Evolutionary conservation across 2,888 invertebrate species (phyloP), one percentile per base, ranked within the genome.

Genomic region (Diaperis boleti): DNA sequence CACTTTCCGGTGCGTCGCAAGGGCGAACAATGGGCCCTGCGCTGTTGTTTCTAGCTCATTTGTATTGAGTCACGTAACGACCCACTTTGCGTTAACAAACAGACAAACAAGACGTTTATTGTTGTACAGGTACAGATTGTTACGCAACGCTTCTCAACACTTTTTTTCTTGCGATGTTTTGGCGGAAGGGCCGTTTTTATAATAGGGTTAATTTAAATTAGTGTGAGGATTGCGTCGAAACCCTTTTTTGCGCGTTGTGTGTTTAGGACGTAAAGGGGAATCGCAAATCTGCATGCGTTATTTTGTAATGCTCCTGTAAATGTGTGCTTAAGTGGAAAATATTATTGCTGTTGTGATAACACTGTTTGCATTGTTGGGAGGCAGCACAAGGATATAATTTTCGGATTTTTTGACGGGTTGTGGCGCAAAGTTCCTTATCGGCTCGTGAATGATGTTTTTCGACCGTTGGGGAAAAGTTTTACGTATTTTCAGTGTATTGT

Each of bases 41-140:
- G 8, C 37, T 50, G 50, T 50, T 35, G 33, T 11, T 37, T 39
- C 13, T 22, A 33, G 26, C 15, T 22, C 17, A 52, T 37, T 52
- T 52, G 39, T 39, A 33, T 11, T 49, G 39, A 52, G 26, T 52
- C 52, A 52, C 39, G 52, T 35, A 52, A 37, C 52, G 52, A 52
- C 52, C 52, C 52, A 52, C 39, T 52, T 52, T 39, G 26, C 13
- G 1, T 33, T 15, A 29, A 35, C 49, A 49, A 49, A 35, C 15
- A 35, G 13, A 39, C 15, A 52, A 52, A 52, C 52, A 52, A 52
- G 52, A 39, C 39, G 52, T 52, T 52, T 52, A 41, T 52, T 52
- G 35, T 50, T 35, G 26, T 14, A 17, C 26, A 47, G 17, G 18
- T 18, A 10, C 10, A 42, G 20, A 44, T 22, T 10, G 14, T 49